These are phyloP conservation scores for Temnothorax curvispinosus DNA, from an alignment of 1,140 invertebrate species.

Conservation along the genomic window DNA sequence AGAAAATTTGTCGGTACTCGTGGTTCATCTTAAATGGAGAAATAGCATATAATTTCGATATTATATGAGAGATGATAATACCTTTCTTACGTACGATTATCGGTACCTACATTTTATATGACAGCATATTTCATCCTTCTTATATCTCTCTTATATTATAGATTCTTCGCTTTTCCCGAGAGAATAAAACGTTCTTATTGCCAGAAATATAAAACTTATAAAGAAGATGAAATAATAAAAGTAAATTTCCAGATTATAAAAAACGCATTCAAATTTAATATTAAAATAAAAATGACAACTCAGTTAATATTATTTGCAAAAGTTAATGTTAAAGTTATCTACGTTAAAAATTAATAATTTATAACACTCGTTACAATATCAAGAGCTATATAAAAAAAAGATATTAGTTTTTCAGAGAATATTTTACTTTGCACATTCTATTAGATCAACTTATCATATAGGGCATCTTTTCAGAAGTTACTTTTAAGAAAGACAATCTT, in stretches of 20 bases:
- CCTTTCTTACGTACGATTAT: not conserved
- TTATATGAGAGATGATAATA: not conserved
- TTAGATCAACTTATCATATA: not conserved
- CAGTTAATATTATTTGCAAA: not conserved
- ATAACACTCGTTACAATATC: not conserved
- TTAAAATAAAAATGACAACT: not conserved
- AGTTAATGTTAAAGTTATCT: not conserved
- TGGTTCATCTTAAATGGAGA: not conserved
- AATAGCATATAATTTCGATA: not conserved
- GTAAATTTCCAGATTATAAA: not conserved
- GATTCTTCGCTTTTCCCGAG: not conserved
- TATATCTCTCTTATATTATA: not conserved
- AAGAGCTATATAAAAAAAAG: not conserved
- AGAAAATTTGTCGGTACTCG: not conserved
- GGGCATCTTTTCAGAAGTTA: not conserved
- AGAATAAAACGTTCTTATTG: constrained; percentile 13
- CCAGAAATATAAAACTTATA: not conserved
- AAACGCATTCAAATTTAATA: not conserved
- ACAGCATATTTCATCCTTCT: constrained; percentile 2
- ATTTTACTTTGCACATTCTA: constrained; percentile 8
- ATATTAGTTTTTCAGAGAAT: not conserved
- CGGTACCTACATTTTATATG: constrained; percentile 30
- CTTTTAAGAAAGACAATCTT: constrained; percentile 34
- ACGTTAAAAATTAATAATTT: not conserved
- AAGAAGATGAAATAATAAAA: not conserved